These are phyloP conservation scores for Limnothrissa miodon DNA, from an alignment of 2,113 vertebrate species.

Conservation along the genomic window DNA sequence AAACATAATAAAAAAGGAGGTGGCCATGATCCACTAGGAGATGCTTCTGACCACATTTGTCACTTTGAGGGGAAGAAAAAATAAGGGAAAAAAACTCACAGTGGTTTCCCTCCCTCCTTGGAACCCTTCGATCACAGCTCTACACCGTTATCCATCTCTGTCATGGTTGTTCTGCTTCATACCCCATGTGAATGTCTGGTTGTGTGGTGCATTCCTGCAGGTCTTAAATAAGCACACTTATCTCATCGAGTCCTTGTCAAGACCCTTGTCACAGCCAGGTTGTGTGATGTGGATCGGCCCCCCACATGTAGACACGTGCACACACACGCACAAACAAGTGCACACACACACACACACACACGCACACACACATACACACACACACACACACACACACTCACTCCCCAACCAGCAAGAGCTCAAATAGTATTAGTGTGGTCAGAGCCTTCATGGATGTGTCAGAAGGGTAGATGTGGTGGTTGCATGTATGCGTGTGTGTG, in stretches of 20 bases:
- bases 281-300: neutral
- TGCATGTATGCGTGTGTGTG: no score
- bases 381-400: neutral
- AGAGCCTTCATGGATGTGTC: neutral
- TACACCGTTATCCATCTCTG: neutral
- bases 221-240: conserved; percentile 1
- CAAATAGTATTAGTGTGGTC: neutral
- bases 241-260: neutral
- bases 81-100: neutral
- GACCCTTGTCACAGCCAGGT: no score
- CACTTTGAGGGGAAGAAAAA: neutral
- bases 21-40: neutral
- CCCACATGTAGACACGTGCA: neutral
- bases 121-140: neutral
- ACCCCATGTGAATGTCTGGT: neutral
- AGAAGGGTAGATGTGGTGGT: neutral
- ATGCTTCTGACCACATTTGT: neutral
- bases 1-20: neutral
- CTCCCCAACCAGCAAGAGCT: neutral
- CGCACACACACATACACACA: neutral
- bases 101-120: neutral
- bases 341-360: neutral
- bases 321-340: neutral
- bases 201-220: neutral
- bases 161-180: neutral